Evolutionary conservation across 2,888 invertebrate genomes (phyloP).

Genomic region (Tachina lurida): DNA sequence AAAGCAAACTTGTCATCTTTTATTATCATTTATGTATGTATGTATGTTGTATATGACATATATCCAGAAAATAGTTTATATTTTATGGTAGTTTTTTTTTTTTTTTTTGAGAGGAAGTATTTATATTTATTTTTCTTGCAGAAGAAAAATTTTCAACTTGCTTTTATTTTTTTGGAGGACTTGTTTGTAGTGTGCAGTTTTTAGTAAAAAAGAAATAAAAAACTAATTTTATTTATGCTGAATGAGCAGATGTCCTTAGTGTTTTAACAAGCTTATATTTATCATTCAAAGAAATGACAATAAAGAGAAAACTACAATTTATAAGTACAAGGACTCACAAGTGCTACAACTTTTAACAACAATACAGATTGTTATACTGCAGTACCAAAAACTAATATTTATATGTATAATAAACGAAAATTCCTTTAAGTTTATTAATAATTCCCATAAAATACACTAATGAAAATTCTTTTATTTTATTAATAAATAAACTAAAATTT

Average conservation of each 20-base stretch:
- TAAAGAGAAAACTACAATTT: background rate
- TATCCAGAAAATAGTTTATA: slow-evolving; percentile 48
- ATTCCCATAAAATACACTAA: no score
- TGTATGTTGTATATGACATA: slow-evolving; percentile 25
- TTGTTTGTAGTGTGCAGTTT: slow-evolving; percentile 29
- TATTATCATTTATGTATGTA: slow-evolving; percentile 27
- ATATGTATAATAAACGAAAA: no score
- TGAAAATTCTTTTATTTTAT: no score
- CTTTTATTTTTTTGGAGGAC: slow-evolving; percentile 23
- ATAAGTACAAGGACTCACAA: background rate
- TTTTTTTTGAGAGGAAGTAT: background rate
- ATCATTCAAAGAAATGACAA: slow-evolving; percentile 44
- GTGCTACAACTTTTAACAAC: background rate
- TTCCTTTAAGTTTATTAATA: no score
- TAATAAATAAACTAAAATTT: no score
- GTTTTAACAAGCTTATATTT: slow-evolving; percentile 67
- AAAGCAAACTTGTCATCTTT: slow-evolving; percentile 34
- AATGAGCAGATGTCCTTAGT: slow-evolving; percentile 70
- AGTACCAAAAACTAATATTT: background rate
- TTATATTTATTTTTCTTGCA: slow-evolving; percentile 31
- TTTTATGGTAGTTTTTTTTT: slow-evolving; percentile 30
- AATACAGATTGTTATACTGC: background rate
- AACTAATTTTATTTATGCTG: slow-evolving; percentile 66
- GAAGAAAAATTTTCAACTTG: slow-evolving; percentile 15
- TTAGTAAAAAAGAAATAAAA: slow-evolving; percentile 6